Evolutionary conservation across 2,113 vertebrate genomes (phyloP).

Genomic region (Callipepla californica): DNA sequence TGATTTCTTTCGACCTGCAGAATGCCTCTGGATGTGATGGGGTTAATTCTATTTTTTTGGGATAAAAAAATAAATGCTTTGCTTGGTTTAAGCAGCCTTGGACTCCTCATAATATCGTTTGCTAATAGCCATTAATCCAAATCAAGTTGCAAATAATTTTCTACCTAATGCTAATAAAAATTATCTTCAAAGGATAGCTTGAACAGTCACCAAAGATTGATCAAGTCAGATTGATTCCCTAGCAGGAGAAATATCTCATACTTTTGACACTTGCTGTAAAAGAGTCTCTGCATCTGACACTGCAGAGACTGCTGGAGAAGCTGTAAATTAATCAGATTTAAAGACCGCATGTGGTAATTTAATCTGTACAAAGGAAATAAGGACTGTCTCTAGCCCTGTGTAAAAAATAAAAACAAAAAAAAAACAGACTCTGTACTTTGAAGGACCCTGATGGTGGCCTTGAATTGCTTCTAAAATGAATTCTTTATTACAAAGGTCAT

Average conservation of each 20-base stretch:
- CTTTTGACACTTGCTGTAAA: conserved; percentile 51
- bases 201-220: conserved; percentile 35
- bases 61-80: neutral
- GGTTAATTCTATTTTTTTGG: neutral
- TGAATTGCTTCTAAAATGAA: conserved; percentile 56
- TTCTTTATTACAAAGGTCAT: conserved; percentile 49
- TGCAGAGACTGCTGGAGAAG: conserved; percentile 32
- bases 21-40: neutral
- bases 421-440: neutral
- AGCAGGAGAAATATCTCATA: conserved; percentile 51
- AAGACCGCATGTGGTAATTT: conserved; percentile 49
- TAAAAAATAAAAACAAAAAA: no score
- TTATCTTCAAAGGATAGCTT: neutral
- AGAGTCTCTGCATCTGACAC: conserved; percentile 17
- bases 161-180: neutral
- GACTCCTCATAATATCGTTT: neutral
- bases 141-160: neutral
- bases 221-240: conserved; percentile 13
- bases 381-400: neutral
- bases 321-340: conserved; percentile 69
- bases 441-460: conserved; percentile 35
- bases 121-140: conserved; percentile 24
- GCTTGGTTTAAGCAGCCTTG: neutral
- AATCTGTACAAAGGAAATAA: conserved; percentile 31
- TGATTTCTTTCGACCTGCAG: neutral